Evolutionary conservation across 2,888 invertebrate species (phyloP), one percentile per base, ranked within the genome.

Genomic region (Gortyna flavago): DNA sequence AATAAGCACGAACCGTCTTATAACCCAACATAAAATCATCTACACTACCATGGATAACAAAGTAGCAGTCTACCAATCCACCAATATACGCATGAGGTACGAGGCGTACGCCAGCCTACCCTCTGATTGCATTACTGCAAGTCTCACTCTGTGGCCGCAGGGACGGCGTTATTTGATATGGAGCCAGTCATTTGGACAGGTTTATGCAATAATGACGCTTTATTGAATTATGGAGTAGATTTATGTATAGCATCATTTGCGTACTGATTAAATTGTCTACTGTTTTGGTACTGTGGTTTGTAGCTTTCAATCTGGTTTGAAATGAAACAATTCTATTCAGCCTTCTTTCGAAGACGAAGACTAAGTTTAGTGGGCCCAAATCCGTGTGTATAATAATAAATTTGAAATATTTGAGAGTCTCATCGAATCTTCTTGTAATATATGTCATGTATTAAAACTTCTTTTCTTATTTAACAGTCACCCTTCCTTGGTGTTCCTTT

Each of bases 61-160:
- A 74, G 65, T 72, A 68, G 65, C 73, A 83, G 65, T 76, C 29
- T 75, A 67, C 67, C 64, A 70, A 77, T 64, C n/a, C 35, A 48
- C 57, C 72, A 64, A 69, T 72, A 70, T 57, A 79, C 72, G 67
- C 66, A 61, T 62, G 67, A 72, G 73, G 61, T 44, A 18, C 61
- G 73, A 54, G 69, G 80, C 75, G 67, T 59, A 54, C 75, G 79
- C 32, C 75, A 18, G 75, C 70, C 72, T 68, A 57, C 78, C 75
- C 75, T 21, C 81, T 87, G 81, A 87, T 87, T 87, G 86, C 80
- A 82, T 88, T 86, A 88, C 82, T 83, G 85, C 85, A 85, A 83
- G 80, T 84, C 80, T 78, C 80, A 66, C 71, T 68, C 87, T 38
- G 79, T 69, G 79, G 79, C 81, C 80, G 69, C 68, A 79, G 88